phyloP scores from a whole-genome alignment of 2,888 invertebrate genomes.

The Sericinus montela region DNA sequence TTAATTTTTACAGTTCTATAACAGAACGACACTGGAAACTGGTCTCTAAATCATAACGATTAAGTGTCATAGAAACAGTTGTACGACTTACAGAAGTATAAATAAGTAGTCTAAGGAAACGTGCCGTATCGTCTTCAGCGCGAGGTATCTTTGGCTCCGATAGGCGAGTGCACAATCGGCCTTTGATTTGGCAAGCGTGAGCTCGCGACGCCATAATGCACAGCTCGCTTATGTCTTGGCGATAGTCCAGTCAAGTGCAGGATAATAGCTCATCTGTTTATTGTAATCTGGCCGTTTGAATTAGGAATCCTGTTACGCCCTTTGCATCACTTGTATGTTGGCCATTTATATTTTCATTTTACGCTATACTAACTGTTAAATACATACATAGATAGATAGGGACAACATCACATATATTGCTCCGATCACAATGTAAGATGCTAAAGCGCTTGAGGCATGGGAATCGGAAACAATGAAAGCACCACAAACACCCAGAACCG shows the following conservation, averaged over 20 bases:
- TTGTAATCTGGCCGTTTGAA: neutral
- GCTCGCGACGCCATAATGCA: neutral
- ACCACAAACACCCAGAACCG: too few species aligned
- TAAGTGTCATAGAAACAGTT: too few species aligned
- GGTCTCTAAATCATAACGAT: neutral
- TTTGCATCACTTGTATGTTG: neutral
- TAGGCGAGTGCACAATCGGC: slow-evolving; percentile 4
- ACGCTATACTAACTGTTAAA: too few species aligned
- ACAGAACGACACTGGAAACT: neutral
- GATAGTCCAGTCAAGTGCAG: neutral
- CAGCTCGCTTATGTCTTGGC: neutral
- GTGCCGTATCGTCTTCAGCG: slow-evolving; percentile 10
- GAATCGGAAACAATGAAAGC: too few species aligned
- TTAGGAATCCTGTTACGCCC: neutral
- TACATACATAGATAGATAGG: too few species aligned
- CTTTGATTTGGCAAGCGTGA: neutral
- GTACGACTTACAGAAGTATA: too few species aligned
- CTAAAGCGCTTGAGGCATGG: too few species aligned
- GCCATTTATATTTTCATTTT: too few species aligned
- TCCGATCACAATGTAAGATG: too few species aligned
- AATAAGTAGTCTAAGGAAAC: too few species aligned
- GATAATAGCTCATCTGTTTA: neutral
- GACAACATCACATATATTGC: too few species aligned
- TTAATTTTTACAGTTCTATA: too few species aligned
- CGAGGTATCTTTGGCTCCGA: neutral